Conservation (phyloP, 2,888 invertebrate genomes). For the Sialis fuliginosa region DNA sequence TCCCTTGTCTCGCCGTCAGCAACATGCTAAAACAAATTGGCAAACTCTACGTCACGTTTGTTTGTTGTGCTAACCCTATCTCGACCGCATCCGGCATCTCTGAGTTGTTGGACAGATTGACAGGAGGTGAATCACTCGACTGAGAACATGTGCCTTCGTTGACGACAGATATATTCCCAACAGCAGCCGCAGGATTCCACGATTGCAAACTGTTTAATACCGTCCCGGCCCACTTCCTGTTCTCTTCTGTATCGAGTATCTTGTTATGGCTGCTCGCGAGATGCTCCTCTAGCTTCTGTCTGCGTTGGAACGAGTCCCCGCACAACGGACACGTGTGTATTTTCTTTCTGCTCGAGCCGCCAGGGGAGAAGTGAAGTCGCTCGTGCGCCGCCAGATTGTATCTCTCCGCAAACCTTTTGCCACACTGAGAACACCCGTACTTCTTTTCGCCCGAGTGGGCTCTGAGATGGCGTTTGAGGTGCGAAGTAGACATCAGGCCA, state of each 20-base stretch:
- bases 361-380: constrained; percentile 13
- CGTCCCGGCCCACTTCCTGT: constrained; percentile 11
- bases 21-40: too few relatives aligned
- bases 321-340: constrained; percentile 15
- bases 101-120: too few relatives aligned
- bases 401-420: constrained; percentile 39
- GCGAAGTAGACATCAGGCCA: constrained; percentile 42
- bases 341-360: constrained; percentile 1
- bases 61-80: too few relatives aligned
- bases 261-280: constrained; percentile 16
- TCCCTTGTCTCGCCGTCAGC: too few relatives aligned
- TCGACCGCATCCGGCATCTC: too few relatives aligned
- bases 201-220: constrained; percentile 5
- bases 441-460: constrained; percentile 45
- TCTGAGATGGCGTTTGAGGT: constrained; percentile 46
- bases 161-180: too few relatives aligned
- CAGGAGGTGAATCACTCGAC: too few relatives aligned
- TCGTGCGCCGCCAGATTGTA: constrained; percentile 22
- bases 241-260: constrained; percentile 10
- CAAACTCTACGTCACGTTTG: too few relatives aligned
- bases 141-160: too few relatives aligned
- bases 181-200: neutral
- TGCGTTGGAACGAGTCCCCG: constrained; percentile 15
- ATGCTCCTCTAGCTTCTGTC: constrained; percentile 19
- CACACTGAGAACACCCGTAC: constrained; percentile 36